Evolutionary conservation across 2,888 invertebrate species (phyloP).

Genomic region (Mesoligia furuncula): DNA sequence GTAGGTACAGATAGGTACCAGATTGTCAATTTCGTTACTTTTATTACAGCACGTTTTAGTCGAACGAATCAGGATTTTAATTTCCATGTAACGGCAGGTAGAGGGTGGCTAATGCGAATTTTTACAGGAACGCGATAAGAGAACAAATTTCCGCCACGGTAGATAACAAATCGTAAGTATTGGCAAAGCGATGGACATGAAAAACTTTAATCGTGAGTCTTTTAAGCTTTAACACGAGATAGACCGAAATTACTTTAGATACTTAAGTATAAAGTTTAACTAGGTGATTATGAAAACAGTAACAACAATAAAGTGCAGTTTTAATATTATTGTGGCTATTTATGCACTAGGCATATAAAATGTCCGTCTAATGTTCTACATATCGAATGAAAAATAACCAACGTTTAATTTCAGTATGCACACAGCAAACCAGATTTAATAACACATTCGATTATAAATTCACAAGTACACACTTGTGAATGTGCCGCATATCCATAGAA

Average conservation of each 20-base stretch:
- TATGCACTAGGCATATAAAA: background rate
- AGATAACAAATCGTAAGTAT: constrained; percentile 66
- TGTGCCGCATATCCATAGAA: background rate
- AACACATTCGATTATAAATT: background rate
- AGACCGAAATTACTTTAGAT: background rate
- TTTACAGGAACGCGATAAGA: constrained; percentile 72
- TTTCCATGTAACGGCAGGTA: constrained; percentile 63
- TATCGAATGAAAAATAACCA: background rate
- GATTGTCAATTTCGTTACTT: constrained; percentile 42
- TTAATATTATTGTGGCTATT: background rate
- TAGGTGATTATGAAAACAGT: background rate
- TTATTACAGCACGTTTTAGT: constrained; percentile 54
- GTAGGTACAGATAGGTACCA: constrained; percentile 12
- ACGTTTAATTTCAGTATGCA: background rate
- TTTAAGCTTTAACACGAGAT: background rate
- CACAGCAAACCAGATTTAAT: background rate
- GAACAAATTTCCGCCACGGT: constrained; percentile 76
- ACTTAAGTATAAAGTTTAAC: background rate
- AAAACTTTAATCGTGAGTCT: constrained; percentile 5
- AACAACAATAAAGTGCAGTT: background rate
- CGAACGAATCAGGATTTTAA: constrained; percentile 64
- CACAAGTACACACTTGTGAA: background rate
- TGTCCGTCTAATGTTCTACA: background rate
- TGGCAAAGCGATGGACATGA: constrained; percentile 23
- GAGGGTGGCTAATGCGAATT: constrained; percentile 70